phyloP scores from a whole-genome alignment of 2,113 vertebrate species.

The Halichoeres trimaculatus region DNA sequence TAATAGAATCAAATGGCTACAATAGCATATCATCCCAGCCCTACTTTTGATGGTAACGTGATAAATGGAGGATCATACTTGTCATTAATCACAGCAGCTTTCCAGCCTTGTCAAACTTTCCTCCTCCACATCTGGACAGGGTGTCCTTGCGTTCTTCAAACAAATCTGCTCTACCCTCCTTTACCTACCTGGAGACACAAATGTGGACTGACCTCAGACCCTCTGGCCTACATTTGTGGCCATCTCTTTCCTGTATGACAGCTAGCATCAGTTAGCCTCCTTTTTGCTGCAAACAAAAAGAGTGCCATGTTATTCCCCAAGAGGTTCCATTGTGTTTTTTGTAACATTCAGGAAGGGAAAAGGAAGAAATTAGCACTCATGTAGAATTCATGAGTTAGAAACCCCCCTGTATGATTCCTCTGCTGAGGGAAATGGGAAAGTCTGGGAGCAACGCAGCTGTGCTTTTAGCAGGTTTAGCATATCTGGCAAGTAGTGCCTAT shows the following conservation, averaged over 20 bases:
- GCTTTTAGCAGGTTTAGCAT: constrained; percentile 50
- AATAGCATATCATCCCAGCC: too few relatives aligned
- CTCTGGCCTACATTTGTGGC: constrained; percentile 47
- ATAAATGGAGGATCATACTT: too few relatives aligned
- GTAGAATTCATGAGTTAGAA: constrained; percentile 67
- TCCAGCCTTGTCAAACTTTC: too few relatives aligned
- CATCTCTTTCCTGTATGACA: constrained; percentile 34
- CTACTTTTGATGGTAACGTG: too few relatives aligned
- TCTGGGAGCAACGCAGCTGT: constrained; percentile 56
- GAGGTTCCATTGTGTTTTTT: constrained; percentile 54
- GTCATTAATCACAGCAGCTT: too few relatives aligned
- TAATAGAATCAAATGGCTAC: too few relatives aligned
- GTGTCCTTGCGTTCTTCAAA: constrained; percentile 24
- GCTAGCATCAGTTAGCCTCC: not conserved
- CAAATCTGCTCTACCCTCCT: constrained; percentile 44
- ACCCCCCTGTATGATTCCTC: constrained; percentile 24
- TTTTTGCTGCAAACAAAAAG: constrained; percentile 35
- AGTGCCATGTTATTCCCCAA: constrained; percentile 27
- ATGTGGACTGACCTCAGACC: constrained; percentile 44
- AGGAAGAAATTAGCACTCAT: constrained; percentile 73
- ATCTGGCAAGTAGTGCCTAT: constrained; percentile 28
- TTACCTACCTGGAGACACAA: constrained; percentile 48
- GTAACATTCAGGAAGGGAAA: constrained; percentile 61
- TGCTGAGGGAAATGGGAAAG: constrained; percentile 45
- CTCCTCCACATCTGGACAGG: not conserved